Evolutionary conservation across 2,113 vertebrate species (phyloP), one percentile per base, ranked within the genome.

Genomic region (Euleptes europaea): DNA sequence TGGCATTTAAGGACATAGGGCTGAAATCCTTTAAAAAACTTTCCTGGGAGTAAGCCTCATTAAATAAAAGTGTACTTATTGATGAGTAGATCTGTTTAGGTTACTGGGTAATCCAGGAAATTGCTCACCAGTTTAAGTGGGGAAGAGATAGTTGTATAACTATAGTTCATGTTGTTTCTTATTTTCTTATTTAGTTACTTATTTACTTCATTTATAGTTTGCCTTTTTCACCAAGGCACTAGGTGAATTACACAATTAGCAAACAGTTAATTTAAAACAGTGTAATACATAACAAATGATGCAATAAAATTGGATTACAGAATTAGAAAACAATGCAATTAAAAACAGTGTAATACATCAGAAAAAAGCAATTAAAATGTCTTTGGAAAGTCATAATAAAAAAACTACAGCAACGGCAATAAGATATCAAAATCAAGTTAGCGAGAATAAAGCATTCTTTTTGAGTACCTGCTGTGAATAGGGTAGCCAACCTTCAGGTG

Each of bases 371-470:
- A 19, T 54, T 54, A 17, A 54, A 54, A 54, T 54, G 17, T 54
- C 51, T 17, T 44, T 47, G n/a, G 10, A 47, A 47, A 47, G 5
- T 47, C 10, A 10, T 47, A 5, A 47, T 47, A 47, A 10, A 47
- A 47, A 47, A 47, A 47, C 44, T 47, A 10, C 44, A 47, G 5
- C 44, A n/a, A 35, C 28, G 57, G 60, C 81, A 57, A 79, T 89
- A 49, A 51, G 83, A 88, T 89, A 91, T 86, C 69, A 89, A 93
- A 87, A 90, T 83, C 83, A 89, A 90, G 73, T 72, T 87, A 71
- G 4, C 51, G 83, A 38, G 40, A 76, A 9, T 7, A 72, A 75
- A 76, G 79, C 90, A 69, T 15, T 21, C 1, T 0, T 1, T 12
- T 14, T 38, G 69, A 40, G 5, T 67, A 13, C 38, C 26, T 90